These are phyloP conservation scores for Drosophila setifemur DNA, from an alignment of 1,140 invertebrate species.

Conservation along the genomic window DNA sequence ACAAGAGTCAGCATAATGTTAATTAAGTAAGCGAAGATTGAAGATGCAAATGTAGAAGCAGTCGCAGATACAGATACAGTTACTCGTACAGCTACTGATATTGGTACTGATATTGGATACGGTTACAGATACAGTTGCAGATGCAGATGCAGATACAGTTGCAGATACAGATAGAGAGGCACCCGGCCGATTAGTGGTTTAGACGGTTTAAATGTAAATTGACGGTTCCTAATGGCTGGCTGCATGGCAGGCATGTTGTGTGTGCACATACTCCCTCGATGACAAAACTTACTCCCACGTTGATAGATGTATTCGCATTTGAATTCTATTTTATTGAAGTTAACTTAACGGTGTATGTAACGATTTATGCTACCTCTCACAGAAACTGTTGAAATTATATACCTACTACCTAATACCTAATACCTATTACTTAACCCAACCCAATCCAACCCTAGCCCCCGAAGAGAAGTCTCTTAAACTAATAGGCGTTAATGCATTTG, in stretches of 20 bases:
- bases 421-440: no score
- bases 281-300: slow-evolving; percentile 26
- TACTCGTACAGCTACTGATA: slow-evolving; percentile 9
- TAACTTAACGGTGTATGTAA: slow-evolving; percentile 51
- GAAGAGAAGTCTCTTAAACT: not conserved
- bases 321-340: slow-evolving; percentile 53
- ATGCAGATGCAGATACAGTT: not conserved
- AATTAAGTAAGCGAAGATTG: slow-evolving; percentile 51
- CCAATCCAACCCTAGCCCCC: no score
- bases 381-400: slow-evolving; percentile 49
- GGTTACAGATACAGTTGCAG: slow-evolving; percentile 1
- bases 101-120: slow-evolving; percentile 5
- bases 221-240: slow-evolving; percentile 77
- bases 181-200: slow-evolving; percentile 35
- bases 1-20: slow-evolving; percentile 57
- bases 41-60: slow-evolving; percentile 6
- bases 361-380: slow-evolving; percentile 71
- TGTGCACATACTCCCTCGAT: slow-evolving; percentile 65
- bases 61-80: slow-evolving; percentile 19
- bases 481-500: slow-evolving; percentile 42
- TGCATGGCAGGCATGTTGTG: slow-evolving; percentile 72
- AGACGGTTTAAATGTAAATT: slow-evolving; percentile 65
- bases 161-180: not conserved
- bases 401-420: not conserved
- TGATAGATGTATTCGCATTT: slow-evolving; percentile 51